A percentile compares a stretch with the other conserved stretches of the same genome.
Evolutionary conservation across 2,888 invertebrate genomes (phyloP).

Genomic region (Watsonalla binaria): DNA sequence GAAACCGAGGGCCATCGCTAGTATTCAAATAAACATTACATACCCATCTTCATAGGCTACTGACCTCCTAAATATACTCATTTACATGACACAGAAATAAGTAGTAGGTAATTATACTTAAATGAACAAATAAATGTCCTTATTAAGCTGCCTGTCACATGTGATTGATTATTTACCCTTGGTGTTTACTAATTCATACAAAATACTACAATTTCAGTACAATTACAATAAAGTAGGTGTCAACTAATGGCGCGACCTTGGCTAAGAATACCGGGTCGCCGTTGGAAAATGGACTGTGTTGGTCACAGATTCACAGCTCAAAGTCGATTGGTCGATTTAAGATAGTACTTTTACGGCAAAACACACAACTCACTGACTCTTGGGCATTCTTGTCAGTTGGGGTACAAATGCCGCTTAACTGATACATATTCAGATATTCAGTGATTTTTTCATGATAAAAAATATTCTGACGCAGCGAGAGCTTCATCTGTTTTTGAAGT

Average conservation of each 20-base stretch:
- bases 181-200: neutral
- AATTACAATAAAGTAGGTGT: neutral
- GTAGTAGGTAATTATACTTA: too few species aligned
- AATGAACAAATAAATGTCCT: too few species aligned
- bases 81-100: too few species aligned
- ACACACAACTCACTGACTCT: neutral
- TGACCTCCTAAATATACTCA: too few species aligned
- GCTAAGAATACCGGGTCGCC: neutral
- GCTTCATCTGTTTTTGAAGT: too few species aligned
- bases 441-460: neutral
- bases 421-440: neutral
- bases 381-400: neutral
- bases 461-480: too few species aligned
- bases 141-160: neutral
- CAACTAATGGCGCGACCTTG: neutral
- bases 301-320: neutral
- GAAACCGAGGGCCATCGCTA: too few species aligned
- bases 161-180: neutral
- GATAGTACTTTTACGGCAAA: neutral
- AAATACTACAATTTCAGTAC: conserved; percentile 1
- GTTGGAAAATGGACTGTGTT: neutral
- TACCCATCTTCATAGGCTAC: too few species aligned
- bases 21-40: too few species aligned
- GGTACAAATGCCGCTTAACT: neutral
- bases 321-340: neutral